These are phyloP conservation scores for Parazoanthus swiftii DNA, from an alignment of 92 coral and sea anemone genomes.

Conservation along the genomic window DNA sequence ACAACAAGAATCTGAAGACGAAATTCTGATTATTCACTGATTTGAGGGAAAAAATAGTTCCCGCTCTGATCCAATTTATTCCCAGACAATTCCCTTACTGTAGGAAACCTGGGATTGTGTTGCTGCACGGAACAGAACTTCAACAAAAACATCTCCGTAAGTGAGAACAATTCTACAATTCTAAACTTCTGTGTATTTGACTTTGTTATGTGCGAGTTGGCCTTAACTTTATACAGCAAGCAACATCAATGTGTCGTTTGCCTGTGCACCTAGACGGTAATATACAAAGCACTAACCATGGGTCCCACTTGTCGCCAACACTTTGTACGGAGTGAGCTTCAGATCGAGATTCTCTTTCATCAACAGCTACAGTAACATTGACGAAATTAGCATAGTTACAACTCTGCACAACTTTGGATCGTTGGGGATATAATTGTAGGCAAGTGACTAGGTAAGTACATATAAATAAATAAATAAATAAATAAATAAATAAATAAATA, in stretches of 20 bases:
- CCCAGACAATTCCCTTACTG: too few species aligned
- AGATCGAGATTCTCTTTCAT: slow-evolving; percentile 98
- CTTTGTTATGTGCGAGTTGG: too few species aligned
- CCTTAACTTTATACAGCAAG: too few species aligned
- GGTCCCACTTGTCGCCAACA: slow-evolving; percentile 89
- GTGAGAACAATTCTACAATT: too few species aligned
- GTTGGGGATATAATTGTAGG: not conserved
- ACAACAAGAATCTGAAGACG: not conserved
- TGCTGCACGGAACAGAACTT: too few species aligned
- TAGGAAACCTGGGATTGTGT: too few species aligned
- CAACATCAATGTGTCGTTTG: not conserved
- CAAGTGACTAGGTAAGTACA: not conserved
- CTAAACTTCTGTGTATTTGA: too few species aligned
- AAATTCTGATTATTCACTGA: not conserved
- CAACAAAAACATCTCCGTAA: too few species aligned
- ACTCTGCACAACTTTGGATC: not conserved
- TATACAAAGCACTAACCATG: slow-evolving; percentile 64
- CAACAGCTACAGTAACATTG: slow-evolving; percentile 61
- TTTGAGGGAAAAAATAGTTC: too few species aligned
- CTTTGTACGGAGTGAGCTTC: slow-evolving; percentile 94
- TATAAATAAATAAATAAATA: too few species aligned
- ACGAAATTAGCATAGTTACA: not conserved
- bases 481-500: too few species aligned
- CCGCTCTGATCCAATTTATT: too few species aligned
- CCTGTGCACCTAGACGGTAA: not conserved